Evolutionary conservation across 2,113 vertebrate species (phyloP).

Genomic region (Amazona vittata): DNA sequence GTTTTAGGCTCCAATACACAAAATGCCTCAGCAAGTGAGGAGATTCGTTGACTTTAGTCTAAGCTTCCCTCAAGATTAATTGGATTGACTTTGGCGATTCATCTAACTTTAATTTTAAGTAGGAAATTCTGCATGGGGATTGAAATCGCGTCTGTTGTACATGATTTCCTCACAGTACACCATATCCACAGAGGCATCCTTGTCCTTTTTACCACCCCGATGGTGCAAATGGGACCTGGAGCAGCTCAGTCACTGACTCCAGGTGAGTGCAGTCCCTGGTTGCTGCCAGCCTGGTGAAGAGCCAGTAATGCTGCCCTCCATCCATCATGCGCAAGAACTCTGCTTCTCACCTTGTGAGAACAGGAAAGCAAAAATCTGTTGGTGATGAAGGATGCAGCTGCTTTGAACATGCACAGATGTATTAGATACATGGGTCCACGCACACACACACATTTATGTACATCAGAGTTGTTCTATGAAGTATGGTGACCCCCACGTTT

Average conservation of each 20-base stretch:
- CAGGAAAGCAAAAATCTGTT: not conserved
- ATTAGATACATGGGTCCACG: accelerated
- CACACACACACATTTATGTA: accelerated
- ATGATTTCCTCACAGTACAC: not conserved
- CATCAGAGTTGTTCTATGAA: accelerated
- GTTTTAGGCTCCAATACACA: not conserved
- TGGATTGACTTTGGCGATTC: not conserved
- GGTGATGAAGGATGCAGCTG: accelerated
- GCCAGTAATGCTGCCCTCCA: not conserved
- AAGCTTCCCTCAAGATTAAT: not conserved
- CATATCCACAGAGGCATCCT: not conserved
- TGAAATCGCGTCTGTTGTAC: not conserved
- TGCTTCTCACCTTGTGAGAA: not conserved
- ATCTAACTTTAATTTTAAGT: not conserved
- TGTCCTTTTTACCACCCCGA: accelerated
- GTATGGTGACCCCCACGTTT: accelerated
- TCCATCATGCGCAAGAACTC: accelerated
- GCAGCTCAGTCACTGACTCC: not conserved
- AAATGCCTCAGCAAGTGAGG: not conserved
- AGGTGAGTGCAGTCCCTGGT: not conserved
- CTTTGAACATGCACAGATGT: accelerated
- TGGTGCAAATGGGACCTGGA: accelerated
- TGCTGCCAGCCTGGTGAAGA: accelerated
- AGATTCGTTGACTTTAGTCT: not conserved
- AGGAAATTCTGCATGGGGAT: not conserved